phyloP scores from a whole-genome alignment of 2,888 invertebrate genomes.

The Malthinus seriepunctatus region DNA sequence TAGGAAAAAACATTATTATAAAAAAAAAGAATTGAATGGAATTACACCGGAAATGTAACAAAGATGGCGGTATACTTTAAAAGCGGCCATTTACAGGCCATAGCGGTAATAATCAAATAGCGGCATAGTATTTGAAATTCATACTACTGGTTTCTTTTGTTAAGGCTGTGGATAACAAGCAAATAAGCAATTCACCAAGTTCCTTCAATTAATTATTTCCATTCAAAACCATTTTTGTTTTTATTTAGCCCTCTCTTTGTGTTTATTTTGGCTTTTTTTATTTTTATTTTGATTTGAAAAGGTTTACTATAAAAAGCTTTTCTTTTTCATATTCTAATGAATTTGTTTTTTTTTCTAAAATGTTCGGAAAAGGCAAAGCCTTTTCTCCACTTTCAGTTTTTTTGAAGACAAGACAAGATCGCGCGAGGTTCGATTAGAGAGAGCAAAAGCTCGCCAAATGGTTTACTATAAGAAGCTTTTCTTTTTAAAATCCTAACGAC shows the following conservation, averaged over 20 bases:
- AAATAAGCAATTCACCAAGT: constrained; percentile 37
- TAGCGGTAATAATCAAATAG: constrained; percentile 32
- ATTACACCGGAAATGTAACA: constrained; percentile 26
- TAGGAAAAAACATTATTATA: too few relatives aligned
- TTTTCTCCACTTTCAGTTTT: too few relatives aligned
- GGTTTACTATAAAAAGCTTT: too few relatives aligned
- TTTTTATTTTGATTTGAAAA: neutral
- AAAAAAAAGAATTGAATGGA: constrained; percentile 21
- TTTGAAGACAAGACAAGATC: too few relatives aligned
- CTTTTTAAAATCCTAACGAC: too few relatives aligned
- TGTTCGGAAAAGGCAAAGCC: too few relatives aligned
- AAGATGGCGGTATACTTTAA: constrained; percentile 36
- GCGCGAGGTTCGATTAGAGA: too few relatives aligned
- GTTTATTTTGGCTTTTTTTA: constrained; percentile 1
- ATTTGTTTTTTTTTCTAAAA: too few relatives aligned
- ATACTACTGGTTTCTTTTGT: constrained; percentile 31
- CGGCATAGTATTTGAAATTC: constrained; percentile 27
- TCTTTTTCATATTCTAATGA: too few relatives aligned
- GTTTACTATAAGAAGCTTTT: too few relatives aligned
- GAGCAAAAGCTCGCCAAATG: too few relatives aligned
- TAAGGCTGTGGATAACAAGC: constrained; percentile 32
- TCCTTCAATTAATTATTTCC: constrained; percentile 36
- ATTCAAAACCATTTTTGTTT: constrained; percentile 9
- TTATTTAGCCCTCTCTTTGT: constrained; percentile 4
- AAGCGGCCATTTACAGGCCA: constrained; percentile 34